These are phyloP conservation scores for Oostethus manadensis DNA, from an alignment of 2,113 vertebrate species.

Conservation along the genomic window DNA sequence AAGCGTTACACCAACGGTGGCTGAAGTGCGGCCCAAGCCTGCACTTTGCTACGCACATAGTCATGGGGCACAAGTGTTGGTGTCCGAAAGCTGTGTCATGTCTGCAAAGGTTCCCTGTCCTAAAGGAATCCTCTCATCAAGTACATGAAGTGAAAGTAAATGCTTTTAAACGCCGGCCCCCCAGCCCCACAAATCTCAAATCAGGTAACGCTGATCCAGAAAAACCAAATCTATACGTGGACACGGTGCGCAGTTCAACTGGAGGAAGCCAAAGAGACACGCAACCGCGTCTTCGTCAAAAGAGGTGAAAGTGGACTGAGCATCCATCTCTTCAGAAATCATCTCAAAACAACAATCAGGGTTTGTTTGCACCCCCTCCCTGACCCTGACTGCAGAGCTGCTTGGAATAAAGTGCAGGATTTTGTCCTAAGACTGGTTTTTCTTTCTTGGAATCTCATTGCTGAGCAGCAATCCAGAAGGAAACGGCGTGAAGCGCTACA, in stretches of 20 bases:
- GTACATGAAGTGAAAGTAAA: too few relatives aligned
- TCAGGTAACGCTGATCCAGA: constrained; percentile 4
- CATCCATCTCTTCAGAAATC: constrained; percentile 8
- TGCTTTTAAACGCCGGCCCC: too few relatives aligned
- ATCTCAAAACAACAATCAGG: constrained; percentile 5
- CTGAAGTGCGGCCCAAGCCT: too few relatives aligned
- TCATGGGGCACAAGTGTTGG: too few relatives aligned
- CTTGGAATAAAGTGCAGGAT: constrained; percentile 63
- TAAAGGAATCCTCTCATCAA: too few relatives aligned
- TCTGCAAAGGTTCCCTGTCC: too few relatives aligned
- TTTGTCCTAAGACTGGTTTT: constrained; percentile 24
- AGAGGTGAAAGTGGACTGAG: constrained; percentile 5
- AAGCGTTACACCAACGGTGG: too few relatives aligned
- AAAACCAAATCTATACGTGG: neutral
- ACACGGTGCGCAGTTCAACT: constrained; percentile 25
- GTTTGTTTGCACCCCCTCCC: neutral
- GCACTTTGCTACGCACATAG: too few relatives aligned
- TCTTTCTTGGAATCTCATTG: constrained; percentile 32
- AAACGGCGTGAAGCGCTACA: constrained; percentile 43
- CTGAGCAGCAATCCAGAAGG: constrained; percentile 30
- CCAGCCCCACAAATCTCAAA: too few relatives aligned
- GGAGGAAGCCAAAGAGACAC: constrained; percentile 22
- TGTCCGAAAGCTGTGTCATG: too few relatives aligned
- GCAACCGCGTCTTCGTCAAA: constrained; percentile 31
- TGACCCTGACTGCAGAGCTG: constrained; percentile 20